Conservation (phyloP, 2,888 invertebrate genomes). For the Cephus pulcher region DNA sequence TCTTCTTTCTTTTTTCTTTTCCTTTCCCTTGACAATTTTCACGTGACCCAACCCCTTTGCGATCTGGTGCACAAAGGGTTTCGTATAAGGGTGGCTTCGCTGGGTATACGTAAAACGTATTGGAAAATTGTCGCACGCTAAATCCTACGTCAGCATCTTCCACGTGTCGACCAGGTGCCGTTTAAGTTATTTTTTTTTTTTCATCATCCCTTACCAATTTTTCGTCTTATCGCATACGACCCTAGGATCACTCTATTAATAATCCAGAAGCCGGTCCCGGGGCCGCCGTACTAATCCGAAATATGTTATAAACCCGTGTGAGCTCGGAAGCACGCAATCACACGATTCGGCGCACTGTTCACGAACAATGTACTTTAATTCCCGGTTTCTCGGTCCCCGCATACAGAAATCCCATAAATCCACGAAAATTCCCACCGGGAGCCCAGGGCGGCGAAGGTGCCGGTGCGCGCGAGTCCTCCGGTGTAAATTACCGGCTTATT, state of each 20-base stretch:
- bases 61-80: background rate
- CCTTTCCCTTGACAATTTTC: background rate
- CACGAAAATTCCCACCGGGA: constrained; percentile 50
- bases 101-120: background rate
- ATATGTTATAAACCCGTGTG: constrained; percentile 39
- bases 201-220: background rate
- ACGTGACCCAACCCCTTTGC: background rate
- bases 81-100: background rate
- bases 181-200: background rate
- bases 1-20: background rate
- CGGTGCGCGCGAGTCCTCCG: constrained; percentile 26
- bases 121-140: background rate
- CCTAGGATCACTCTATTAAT: background rate
- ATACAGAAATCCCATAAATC: constrained; percentile 55
- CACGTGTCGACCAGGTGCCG: background rate
- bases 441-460: constrained; percentile 17
- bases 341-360: constrained; percentile 22
- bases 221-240: background rate
- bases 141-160: background rate
- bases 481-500: constrained; percentile 61
- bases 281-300: constrained; percentile 34
- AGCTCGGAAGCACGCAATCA: constrained; percentile 28
- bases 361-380: constrained; percentile 55
- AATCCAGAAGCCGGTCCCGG: background rate
- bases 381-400: constrained; percentile 44